phyloP scores from a whole-genome alignment of 2,113 vertebrate species.

The Oryzias celebensis region DNA sequence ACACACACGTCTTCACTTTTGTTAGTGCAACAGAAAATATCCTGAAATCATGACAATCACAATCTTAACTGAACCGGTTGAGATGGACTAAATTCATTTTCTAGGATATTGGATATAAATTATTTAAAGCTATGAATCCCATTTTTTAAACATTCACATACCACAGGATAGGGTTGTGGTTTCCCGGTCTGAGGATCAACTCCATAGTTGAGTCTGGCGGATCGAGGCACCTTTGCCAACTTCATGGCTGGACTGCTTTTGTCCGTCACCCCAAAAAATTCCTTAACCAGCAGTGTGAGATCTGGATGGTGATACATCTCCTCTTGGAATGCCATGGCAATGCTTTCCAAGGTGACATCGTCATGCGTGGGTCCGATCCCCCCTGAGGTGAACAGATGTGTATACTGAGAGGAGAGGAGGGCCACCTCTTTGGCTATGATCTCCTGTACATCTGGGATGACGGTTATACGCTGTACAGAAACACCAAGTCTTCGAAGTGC shows the following conservation, averaged over 20 bases:
- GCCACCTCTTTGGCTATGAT: slow-evolving; percentile 85
- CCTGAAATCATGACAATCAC: background rate
- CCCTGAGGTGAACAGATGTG: slow-evolving; percentile 88
- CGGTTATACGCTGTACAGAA: slow-evolving; percentile 83
- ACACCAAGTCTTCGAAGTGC: slow-evolving; percentile 87
- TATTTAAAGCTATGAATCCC: background rate
- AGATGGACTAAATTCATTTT: background rate
- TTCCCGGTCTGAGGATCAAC: slow-evolving; percentile 75
- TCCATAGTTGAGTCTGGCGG: slow-evolving; percentile 88
- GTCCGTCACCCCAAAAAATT: slow-evolving; percentile 75
- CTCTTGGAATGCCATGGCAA: slow-evolving; percentile 89
- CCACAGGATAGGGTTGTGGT: slow-evolving; percentile 82
- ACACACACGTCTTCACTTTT: background rate
- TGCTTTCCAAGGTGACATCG: slow-evolving; percentile 90
- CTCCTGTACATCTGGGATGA: slow-evolving; percentile 86
- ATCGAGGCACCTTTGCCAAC: slow-evolving; percentile 83
- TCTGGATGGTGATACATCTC: slow-evolving; percentile 81
- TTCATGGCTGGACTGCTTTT: slow-evolving; percentile 81
- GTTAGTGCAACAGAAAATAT: background rate
- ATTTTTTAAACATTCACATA: slow-evolving; percentile 55
- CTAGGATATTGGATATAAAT: background rate
- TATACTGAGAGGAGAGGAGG: slow-evolving; percentile 80
- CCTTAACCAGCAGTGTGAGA: slow-evolving; percentile 75
- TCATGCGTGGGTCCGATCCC: slow-evolving; percentile 96
- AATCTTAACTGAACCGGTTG: background rate